Base-by-base conservation (phyloP, 2,113 vertebrate species). In the Gnathonemus echidnorhynchus region DNA sequence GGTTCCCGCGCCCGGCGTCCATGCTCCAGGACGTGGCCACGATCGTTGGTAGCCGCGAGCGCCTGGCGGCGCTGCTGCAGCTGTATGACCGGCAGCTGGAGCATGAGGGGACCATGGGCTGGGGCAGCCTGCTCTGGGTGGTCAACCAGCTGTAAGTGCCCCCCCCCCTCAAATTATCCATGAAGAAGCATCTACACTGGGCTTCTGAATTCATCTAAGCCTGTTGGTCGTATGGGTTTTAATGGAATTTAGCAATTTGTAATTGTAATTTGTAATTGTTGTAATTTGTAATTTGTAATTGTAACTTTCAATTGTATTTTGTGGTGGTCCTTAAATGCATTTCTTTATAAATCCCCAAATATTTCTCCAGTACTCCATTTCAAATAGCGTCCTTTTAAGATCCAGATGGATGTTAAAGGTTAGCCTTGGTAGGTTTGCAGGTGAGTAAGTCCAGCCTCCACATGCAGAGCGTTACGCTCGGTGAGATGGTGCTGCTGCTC, bases 91-190 rank as follows among this genome's bases (percentile, higher is more conserved):
- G 99, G 93, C 98, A 99, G 93, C 96, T 99, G 0, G 97, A 99
- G 58, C 97, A 98, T 0, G 98, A 99, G 94, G 98, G 98, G 66
- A 99, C 98, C 92, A 98, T 98, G 2, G 97, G 98, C 95, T 99
- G 98, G 98, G 98, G 98, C 70, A 98, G 97, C 91, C 94, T 99
- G 89, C 95, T 99, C 3, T 99, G 98, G 98, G 98, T 99, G 90
- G 98, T 99, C 95, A 99, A 99, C 95, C 98, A 99, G 9, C 94
- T 99, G 98, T 99, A 94, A 98, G 98, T 96, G 21, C 74, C 0
- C 13, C 21, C 19, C 13, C 10, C 87, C 9, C 53, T 94, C 9
- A 19, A 83, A 45, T 42, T 42, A 83, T 1, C 10, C 85, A 17
- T 15, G 10, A 53, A 52, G 5, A 21, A 48, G 42, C 17, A 11